Evolutionary conservation across 2,797 vertebrate species (phyloP), one percentile per base, ranked within the genome.

Genomic region (Enteromius paludinosus): DNA sequence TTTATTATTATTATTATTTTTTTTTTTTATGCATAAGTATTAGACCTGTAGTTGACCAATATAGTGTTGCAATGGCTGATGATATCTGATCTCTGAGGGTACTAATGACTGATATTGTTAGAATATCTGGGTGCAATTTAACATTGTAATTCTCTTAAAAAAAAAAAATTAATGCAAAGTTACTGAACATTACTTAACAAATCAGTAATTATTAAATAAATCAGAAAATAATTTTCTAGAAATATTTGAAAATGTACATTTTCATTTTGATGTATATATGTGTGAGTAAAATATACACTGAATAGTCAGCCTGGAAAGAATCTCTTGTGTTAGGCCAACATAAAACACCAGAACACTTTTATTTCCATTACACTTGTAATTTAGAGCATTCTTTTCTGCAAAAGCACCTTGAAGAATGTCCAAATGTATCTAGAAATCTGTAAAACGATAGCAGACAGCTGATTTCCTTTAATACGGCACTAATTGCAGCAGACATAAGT

Each of bases 401-500:
- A 84, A 75, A 79, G 86, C 30, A 49, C 79, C 82, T 68, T 78
- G 76, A 85, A 79, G 64, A 59, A 83, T 79, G 81, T 87, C 80
- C 78, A 86, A 86, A 73, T 73, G 75, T 62, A 83, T 84, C 68
- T 83, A 78, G 70, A 66, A 78, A 86, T 84, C 78, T 83, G 52
- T 86, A 79, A 85, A 86, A 85, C 83, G 10, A 35, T 75, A 75
- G 79, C 71, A 59, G 73, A 71, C 79, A 78, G 68, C 47, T 83
- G 69, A 71, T 87, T 77, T 84, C 59, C 66, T 82, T 85, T 88
- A 88, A 85, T 86, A 85, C 64, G 81, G 78, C 38, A 76, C 81
- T 86, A 89, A 89, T 87, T 86, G 74, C 18, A 5, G 79, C 49
- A 43, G 66, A 62, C 52, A 49, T 62, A 17, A 75, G 45, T 82